A percentile compares a stretch with the other conserved stretches of the same genome.
phyloP scores from a whole-genome alignment of 2,113 vertebrate species.

The Megaleporinus macrocephalus region DNA sequence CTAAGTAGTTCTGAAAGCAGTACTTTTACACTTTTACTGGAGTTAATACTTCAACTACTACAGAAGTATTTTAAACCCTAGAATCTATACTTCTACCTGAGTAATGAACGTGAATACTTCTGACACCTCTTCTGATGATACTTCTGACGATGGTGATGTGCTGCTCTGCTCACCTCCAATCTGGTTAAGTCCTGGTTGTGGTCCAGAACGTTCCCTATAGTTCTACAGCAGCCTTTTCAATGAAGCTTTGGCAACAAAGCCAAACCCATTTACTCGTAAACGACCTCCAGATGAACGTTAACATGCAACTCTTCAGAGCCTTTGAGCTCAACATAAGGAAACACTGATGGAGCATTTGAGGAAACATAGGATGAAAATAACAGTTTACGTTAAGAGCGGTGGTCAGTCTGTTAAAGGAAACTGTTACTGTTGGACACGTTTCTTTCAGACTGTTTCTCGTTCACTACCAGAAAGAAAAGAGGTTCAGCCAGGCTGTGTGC shows the following conservation, averaged over 20 bases:
- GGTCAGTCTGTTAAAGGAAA: slow-evolving; percentile 3
- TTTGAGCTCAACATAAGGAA: slow-evolving; percentile 1
- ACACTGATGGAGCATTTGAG: not conserved
- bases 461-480: not conserved
- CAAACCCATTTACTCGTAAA: not conserved
- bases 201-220: not conserved
- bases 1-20: too few relatives aligned
- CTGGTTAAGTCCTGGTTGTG: slow-evolving; percentile 15
- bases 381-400: not conserved
- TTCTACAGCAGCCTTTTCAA: slow-evolving; percentile 17
- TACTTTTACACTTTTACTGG: too few relatives aligned
- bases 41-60: too few relatives aligned
- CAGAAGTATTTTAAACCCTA: too few relatives aligned
- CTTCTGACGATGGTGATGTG: not conserved
- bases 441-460: not conserved
- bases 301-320: not conserved
- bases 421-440: slow-evolving; percentile 15
- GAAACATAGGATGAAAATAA: not conserved
- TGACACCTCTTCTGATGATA: too few relatives aligned
- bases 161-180: not conserved
- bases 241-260: slow-evolving; percentile 15
- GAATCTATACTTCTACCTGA: too few relatives aligned
- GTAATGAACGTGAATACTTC: too few relatives aligned
- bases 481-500: not conserved
- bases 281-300: slow-evolving; percentile 24